phyloP scores from a whole-genome alignment of 2,113 vertebrate genomes.

The Micromys minutus region DNA sequence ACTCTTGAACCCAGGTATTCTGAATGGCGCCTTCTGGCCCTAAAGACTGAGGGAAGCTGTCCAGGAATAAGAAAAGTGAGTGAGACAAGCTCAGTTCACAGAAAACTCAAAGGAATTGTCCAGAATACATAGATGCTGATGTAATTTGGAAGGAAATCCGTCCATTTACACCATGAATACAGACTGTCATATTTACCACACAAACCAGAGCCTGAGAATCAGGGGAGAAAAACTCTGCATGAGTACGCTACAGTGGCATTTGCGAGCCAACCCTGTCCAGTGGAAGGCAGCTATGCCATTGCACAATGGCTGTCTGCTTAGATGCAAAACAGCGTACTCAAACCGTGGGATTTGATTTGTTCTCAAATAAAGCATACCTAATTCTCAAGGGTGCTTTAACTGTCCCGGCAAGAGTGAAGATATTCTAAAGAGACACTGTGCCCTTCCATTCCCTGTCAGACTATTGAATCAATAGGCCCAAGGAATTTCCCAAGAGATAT shows the following conservation, averaged over 20 bases:
- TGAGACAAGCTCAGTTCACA: not conserved
- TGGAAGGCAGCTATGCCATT: not conserved
- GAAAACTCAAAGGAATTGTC: not conserved
- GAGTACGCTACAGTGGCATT: not conserved
- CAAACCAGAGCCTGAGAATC: not conserved
- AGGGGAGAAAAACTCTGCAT: not conserved
- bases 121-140: not conserved
- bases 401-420: not conserved
- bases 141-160: not conserved
- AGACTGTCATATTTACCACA: not conserved
- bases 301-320: not conserved
- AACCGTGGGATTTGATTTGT: not conserved
- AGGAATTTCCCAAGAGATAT: not conserved
- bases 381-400: not conserved
- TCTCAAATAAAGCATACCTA: not conserved
- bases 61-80: not conserved
- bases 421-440: not conserved
- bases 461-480: not conserved
- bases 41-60: not conserved
- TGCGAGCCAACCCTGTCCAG: not conserved
- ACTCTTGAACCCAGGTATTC: not conserved
- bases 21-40: not conserved
- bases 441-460: not conserved
- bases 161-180: not conserved
- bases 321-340: not conserved